phyloP scores from a whole-genome alignment of 2,888 invertebrate genomes.

The Blomia tropicalis region DNA sequence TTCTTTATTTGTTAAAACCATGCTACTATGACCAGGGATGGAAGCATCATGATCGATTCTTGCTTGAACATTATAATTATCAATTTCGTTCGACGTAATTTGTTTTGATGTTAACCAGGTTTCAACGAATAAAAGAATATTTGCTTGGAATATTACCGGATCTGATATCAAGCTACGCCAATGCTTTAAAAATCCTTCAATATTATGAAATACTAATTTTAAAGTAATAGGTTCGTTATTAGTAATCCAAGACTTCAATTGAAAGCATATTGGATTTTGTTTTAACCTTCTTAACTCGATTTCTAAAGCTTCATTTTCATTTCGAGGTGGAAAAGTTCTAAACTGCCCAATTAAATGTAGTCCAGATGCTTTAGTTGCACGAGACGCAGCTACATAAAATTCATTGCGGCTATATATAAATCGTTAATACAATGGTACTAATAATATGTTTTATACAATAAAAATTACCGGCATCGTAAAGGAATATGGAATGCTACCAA shows the following conservation, averaged over 20 bases:
- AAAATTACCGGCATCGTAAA: too few species aligned
- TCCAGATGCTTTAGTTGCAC: background rate
- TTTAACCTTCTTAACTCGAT: background rate
- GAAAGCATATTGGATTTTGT: background rate
- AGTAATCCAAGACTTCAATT: background rate
- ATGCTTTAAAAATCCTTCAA: background rate
- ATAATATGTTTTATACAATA: too few species aligned
- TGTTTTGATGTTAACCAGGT: background rate
- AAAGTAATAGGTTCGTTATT: background rate
- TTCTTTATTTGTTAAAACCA: too few species aligned
- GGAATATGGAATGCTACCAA: constrained; percentile 16
- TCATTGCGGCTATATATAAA: background rate
- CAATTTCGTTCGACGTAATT: background rate
- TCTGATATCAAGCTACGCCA: background rate
- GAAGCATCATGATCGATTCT: too few species aligned
- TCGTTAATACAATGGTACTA: too few species aligned
- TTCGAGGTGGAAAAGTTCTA: background rate
- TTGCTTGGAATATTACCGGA: background rate
- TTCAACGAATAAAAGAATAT: background rate
- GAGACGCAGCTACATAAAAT: background rate
- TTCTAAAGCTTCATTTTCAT: background rate
- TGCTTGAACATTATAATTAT: too few species aligned
- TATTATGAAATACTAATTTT: background rate
- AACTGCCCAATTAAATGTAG: background rate
- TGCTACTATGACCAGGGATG: too few species aligned